Evolutionary conservation across 2,113 vertebrate species (phyloP).

Genomic region (Egretta garzetta): DNA sequence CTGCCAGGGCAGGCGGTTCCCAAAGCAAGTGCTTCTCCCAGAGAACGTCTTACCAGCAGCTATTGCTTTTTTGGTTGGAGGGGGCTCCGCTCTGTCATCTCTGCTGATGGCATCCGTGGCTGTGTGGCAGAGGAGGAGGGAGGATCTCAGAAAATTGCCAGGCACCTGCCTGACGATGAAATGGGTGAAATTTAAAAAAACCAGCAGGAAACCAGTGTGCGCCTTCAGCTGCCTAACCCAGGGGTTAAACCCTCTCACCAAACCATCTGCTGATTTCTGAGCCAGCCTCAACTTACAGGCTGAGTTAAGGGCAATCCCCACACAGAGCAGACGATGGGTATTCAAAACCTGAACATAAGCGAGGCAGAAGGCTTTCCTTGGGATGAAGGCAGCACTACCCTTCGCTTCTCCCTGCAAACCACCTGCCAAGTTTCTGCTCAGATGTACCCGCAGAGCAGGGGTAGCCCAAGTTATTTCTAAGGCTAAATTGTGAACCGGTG

Average conservation of each 20-base stretch:
- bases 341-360: neutral
- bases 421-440: neutral
- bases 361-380: neutral
- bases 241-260: neutral
- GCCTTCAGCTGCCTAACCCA: neutral
- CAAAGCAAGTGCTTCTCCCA: neutral
- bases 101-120: neutral
- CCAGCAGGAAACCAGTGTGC: neutral
- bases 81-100: neutral
- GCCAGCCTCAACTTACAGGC: neutral
- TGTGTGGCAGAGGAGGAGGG: neutral
- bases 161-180: neutral
- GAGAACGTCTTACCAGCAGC: neutral
- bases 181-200: neutral
- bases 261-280: neutral
- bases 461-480: neutral
- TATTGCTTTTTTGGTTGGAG: neutral
- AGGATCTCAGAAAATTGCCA: neutral
- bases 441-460: neutral
- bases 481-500: neutral
- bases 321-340: accelerated
- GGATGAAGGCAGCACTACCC: neutral
- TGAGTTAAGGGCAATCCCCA: neutral
- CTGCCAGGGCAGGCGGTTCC: neutral
- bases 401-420: neutral